phyloP scores from a whole-genome alignment of 2,113 vertebrate genomes.

The Tragelaphus buxtoni region DNA sequence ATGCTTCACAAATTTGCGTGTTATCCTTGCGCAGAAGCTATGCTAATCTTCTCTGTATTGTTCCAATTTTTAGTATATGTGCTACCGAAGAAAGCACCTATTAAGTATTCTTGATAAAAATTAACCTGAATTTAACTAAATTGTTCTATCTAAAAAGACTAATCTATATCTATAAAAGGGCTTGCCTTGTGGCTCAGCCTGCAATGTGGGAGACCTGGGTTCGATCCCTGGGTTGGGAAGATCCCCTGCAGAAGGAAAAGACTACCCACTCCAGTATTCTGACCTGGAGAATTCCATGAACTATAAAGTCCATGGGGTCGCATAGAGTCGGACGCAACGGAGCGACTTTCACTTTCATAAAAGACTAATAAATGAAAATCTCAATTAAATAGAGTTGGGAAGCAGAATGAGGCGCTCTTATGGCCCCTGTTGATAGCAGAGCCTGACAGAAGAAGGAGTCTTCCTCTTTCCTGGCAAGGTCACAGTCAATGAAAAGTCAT shows the following conservation, averaged over 20 bases:
- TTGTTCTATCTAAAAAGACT: not conserved
- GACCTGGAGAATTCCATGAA: not conserved
- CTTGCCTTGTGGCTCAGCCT: not conserved
- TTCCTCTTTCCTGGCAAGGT: not conserved
- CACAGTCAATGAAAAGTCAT: not conserved
- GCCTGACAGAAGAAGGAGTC: not conserved
- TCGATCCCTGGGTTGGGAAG: not conserved
- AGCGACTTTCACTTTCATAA: not conserved
- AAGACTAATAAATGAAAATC: not conserved
- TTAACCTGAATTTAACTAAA: not conserved
- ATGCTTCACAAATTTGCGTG: rapidly evolving
- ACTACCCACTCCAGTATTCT: not conserved
- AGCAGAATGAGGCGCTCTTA: not conserved
- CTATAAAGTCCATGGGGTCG: not conserved
- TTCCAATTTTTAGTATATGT: not conserved
- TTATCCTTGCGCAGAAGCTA: not conserved
- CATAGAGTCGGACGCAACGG: rapidly evolving
- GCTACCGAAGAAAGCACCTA: not conserved
- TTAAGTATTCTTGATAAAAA: not conserved
- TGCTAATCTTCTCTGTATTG: not conserved
- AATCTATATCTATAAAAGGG: not conserved
- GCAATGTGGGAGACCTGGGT: not conserved
- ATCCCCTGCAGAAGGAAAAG: not conserved
- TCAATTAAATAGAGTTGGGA: not conserved
- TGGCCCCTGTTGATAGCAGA: not conserved